Percentiles rank a stretch among this genome's conserved stretches.
These are phyloP conservation scores for Raja brachyura DNA, from an alignment of 2,113 vertebrate species.

Conservation along the genomic window DNA sequence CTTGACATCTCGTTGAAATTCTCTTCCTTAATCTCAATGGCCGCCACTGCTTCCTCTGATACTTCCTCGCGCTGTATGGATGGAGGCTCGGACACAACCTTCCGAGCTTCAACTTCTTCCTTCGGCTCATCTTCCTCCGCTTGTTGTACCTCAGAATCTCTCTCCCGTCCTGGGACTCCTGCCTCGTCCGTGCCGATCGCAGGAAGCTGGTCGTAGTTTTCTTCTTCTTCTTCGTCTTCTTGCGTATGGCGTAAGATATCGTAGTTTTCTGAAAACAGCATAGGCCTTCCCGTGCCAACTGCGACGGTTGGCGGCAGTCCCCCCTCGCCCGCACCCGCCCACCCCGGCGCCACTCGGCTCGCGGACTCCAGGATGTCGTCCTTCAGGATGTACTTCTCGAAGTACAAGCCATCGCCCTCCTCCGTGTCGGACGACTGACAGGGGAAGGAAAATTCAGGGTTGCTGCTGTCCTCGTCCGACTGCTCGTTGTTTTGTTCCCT, in stretches of 20 bases:
- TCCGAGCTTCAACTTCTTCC: background rate
- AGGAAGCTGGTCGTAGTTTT: background rate
- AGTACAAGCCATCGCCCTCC: constrained; percentile 71
- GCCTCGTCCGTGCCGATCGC: background rate
- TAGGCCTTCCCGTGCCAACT: background rate
- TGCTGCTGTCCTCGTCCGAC: constrained; percentile 71
- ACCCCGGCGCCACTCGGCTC: background rate
- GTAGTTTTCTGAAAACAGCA: background rate
- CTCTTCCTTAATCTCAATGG: background rate
- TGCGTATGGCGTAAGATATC: too few species aligned
- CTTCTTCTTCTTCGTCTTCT: too few species aligned
- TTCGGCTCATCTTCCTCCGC: background rate
- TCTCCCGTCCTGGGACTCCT: background rate
- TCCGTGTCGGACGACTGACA: constrained; percentile 73
- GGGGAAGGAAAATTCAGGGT: constrained; percentile 67
- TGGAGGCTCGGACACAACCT: background rate
- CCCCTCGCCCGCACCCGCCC: background rate
- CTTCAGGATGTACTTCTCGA: constrained; percentile 85
- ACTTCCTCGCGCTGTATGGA: background rate
- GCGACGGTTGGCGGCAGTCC: too few species aligned
- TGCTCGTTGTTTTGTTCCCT: constrained; percentile 60
- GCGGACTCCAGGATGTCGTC: constrained; percentile 64
- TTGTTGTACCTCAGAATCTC: background rate
- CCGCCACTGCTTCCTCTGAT: background rate
- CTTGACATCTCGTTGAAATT: background rate